Evolutionary conservation across 2,888 invertebrate species (phyloP).

Genomic region (Machimus rusticus): DNA sequence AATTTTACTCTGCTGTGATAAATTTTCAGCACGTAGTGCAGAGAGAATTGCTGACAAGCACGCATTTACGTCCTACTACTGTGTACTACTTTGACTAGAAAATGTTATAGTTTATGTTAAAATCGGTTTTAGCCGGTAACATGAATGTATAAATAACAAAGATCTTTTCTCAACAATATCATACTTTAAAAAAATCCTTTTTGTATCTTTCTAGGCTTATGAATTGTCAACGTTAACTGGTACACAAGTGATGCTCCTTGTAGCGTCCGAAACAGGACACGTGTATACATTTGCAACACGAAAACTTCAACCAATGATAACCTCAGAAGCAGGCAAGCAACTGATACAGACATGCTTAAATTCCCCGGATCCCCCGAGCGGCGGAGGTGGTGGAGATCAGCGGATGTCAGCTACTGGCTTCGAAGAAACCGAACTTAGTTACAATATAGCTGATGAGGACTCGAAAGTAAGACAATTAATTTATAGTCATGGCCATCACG

Average conservation of each 20-base stretch:
- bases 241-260: slow-evolving; percentile 99
- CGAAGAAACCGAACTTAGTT: slow-evolving; percentile 98
- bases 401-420: slow-evolving; percentile 98
- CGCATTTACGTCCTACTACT: too few relatives aligned
- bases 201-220: slow-evolving; percentile 82
- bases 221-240: slow-evolving; percentile 98
- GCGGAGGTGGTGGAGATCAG: slow-evolving; percentile 79
- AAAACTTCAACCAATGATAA: slow-evolving; percentile 99
- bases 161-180: background rate
- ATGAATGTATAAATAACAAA: too few relatives aligned
- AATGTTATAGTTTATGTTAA: too few relatives aligned
- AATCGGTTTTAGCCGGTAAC: too few relatives aligned
- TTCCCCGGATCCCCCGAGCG: slow-evolving; percentile 89
- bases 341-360: slow-evolving; percentile 98
- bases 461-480: slow-evolving; percentile 97
- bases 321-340: slow-evolving; percentile 95
- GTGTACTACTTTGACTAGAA: too few relatives aligned
- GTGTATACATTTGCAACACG: slow-evolving; percentile 99
- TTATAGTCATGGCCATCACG: slow-evolving; percentile 77
- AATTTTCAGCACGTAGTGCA: too few relatives aligned
- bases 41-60: too few relatives aligned
- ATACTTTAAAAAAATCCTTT: background rate
- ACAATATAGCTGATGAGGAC: slow-evolving; percentile 94
- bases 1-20: too few relatives aligned
- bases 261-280: slow-evolving; percentile 98